Percentiles rank a stretch among this genome's conserved stretches.
phyloP scores from a whole-genome alignment of 2,797 vertebrate species.

The Myioborus miniatus region DNA sequence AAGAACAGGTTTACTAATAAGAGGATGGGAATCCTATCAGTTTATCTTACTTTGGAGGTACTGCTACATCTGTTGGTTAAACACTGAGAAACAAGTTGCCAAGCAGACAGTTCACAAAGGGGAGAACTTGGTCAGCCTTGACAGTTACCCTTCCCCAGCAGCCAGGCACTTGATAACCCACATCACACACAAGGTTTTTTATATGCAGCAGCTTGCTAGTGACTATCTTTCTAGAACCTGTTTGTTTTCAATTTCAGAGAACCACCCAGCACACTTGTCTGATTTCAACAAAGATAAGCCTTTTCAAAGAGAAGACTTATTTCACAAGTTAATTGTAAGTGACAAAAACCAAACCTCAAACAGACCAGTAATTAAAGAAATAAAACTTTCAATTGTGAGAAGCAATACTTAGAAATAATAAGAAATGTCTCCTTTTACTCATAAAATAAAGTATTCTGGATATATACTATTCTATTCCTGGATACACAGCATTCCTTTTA shows the following conservation, averaged over 20 bases:
- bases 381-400: not conserved
- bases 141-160: accelerated
- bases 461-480: not conserved
- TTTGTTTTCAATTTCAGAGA: too few relatives aligned
- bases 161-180: not conserved
- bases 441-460: not conserved
- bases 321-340: not conserved
- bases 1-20: not conserved
- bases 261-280: not conserved
- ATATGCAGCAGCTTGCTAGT: not conserved
- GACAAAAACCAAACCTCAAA: not conserved
- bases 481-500: not conserved
- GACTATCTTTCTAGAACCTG: not conserved
- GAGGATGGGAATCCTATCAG: not conserved
- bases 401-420: not conserved
- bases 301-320: not conserved
- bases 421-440: not conserved
- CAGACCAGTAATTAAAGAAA: not conserved
- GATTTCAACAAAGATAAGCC: not conserved
- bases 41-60: not conserved
- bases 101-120: not conserved
- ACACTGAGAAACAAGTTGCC: not conserved
- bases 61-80: not conserved
- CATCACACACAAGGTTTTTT: not conserved
- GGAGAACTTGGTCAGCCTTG: not conserved